A percentile compares a stretch with the other conserved stretches of the same genome.
Conservation (phyloP, 2,797 vertebrate species). For the Rhinogobio ventralis region DNA sequence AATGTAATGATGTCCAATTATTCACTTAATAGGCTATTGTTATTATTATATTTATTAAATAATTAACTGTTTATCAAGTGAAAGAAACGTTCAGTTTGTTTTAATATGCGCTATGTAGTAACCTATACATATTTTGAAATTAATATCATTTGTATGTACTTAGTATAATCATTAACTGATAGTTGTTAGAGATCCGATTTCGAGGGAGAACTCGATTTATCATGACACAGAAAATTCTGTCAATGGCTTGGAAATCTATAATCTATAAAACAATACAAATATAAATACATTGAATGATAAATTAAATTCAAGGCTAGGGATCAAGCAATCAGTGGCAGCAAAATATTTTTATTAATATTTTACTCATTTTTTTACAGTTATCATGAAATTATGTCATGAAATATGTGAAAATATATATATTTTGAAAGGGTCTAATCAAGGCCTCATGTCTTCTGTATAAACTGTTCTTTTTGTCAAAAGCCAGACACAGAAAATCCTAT, state of each 20-base stretch:
- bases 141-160: no score
- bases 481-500: background rate
- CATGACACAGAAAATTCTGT: background rate
- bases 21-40: no score
- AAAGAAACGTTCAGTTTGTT: no score
- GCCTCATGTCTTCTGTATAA: background rate
- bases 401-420: background rate
- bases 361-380: constrained; percentile 16
- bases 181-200: no score
- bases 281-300: background rate
- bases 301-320: background rate
- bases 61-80: no score
- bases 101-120: no score
- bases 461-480: constrained; percentile 12
- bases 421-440: constrained; percentile 42
- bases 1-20: no score
- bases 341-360: background rate
- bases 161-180: no score
- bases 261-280: background rate
- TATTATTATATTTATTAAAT: no score
- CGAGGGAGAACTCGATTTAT: no score
- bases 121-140: no score
- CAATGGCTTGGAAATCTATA: background rate
- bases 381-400: constrained; percentile 16
- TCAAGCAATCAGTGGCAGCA: constrained; percentile 25